Evolutionary conservation across 2,888 invertebrate species (phyloP), one percentile per base, ranked within the genome.

Genomic region (Brachynemurus nebulosus): DNA sequence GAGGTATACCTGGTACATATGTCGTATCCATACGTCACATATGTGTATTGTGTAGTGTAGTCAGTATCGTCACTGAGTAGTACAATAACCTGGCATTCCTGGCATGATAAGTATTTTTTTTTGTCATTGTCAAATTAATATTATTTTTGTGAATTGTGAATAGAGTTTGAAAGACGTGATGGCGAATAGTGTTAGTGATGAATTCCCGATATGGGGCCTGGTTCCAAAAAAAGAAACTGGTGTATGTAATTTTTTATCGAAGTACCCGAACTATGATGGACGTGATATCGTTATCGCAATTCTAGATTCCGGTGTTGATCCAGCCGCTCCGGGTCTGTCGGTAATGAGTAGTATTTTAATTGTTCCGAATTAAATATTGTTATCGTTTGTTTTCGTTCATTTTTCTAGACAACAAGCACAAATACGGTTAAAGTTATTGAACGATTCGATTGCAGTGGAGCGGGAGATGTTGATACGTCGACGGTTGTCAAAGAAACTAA

Each of bases 221-320:
- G 72, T 90, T 59, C 96, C 96, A 40, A 96, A 95, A 71, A 86
- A 84, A 66, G 95, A 96, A 68, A 96, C 95, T 20, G 90, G 88
- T 47, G 90, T 91, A 8, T 70, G 78, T 37, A 79, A 81, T 49
- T 95, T 95, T 70, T 64, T 93, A 49, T 78, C 73, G 54, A 93
- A 91, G 70, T 80, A 90, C 70, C 86, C 92, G 1, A 73, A 78
- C 44, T 92, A 81, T 62, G 93, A 98, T 74, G 97, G 97, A 33
- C 75, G 90, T 57, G 86, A 82, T 55, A 82, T 89, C 42, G 70
- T 86, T 52, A 93, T 98, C 61, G 97, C 95, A 35, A 86, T 98
- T 62, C 82, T 97, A 55, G 98, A 98, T 69, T 95, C 96, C 3
- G 97, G 97, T 7, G 89, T 98, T 44, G 97, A 98, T 72, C 96